Conservation (phyloP, 2,797 vertebrate genomes). For the Premnoplex brunnescens region DNA sequence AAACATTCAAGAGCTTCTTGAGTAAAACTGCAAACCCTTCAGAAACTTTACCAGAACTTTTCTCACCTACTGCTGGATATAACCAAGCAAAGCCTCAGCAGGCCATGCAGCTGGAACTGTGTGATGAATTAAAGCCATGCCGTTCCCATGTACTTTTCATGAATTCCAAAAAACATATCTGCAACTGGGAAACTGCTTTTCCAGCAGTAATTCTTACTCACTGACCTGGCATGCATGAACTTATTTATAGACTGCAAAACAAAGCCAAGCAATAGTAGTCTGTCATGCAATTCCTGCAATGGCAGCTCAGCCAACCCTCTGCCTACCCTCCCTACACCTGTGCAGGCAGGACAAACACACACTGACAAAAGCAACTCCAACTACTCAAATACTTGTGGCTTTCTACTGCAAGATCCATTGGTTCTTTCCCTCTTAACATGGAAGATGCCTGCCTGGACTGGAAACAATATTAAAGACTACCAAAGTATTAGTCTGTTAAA, state of each 20-base stretch:
- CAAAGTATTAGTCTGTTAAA: neutral
- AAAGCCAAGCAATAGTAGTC: conserved; percentile 30
- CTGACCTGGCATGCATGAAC: conserved; percentile 7
- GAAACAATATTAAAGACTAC: neutral
- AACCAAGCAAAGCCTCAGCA: neutral
- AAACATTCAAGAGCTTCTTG: neutral
- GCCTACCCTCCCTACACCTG: neutral
- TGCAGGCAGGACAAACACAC: neutral
- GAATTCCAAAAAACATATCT: neutral
- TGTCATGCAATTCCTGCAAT: neutral
- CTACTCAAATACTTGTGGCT: neutral
- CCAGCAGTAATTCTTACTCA: conserved; percentile 34
- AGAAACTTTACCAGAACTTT: neutral
- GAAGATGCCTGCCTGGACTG: neutral
- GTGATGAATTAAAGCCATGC: neutral
- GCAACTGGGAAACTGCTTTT: conserved; percentile 1
- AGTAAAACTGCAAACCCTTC: neutral
- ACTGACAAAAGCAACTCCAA: neutral
- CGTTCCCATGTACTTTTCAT: neutral
- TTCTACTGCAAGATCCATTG: neutral
- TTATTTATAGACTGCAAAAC: conserved; percentile 53
- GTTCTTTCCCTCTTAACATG: neutral
- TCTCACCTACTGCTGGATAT: neutral
- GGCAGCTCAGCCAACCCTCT: neutral
- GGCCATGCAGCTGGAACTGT: neutral